A percentile compares a stretch with the other conserved stretches of the same genome.
These are phyloP conservation scores for Exaiptasia diaphana DNA, from an alignment of 64 coral and sea anemone species.

Conservation along the genomic window DNA sequence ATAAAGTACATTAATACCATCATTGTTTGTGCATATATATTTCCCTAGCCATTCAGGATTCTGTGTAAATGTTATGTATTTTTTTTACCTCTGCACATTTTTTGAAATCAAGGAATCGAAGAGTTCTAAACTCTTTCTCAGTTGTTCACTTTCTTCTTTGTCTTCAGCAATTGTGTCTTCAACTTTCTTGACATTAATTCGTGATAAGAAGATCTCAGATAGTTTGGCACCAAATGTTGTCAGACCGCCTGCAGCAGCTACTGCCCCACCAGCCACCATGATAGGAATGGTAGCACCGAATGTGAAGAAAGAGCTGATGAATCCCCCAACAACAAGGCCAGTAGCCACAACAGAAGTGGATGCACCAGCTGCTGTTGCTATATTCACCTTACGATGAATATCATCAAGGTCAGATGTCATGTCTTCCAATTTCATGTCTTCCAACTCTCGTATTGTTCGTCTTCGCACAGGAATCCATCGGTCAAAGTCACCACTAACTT, in stretches of 20 bases:
- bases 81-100: constrained; percentile 47
- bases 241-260: constrained; percentile 51
- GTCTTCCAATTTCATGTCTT: constrained; percentile 47
- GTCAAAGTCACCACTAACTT: constrained; percentile 42
- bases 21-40: background rate
- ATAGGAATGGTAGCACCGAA: constrained; percentile 63
- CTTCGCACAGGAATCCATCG: constrained; percentile 60
- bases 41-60: background rate
- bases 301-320: constrained; percentile 54
- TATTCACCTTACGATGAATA: constrained; percentile 54
- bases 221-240: constrained; percentile 66
- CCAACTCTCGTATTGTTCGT: constrained; percentile 35
- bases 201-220: constrained; percentile 22
- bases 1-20: no score
- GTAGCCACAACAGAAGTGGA: constrained; percentile 56
- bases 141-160: constrained; percentile 17
- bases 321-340: constrained; percentile 44
- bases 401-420: constrained; percentile 25
- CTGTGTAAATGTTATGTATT: background rate
- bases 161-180: constrained; percentile 34
- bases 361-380: constrained; percentile 54
- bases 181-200: constrained; percentile 41
- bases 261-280: constrained; percentile 32
- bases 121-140: constrained; percentile 34
- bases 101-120: constrained; percentile 22